Conservation (phyloP, 1,140 invertebrate genomes). For the Brachionus koreanus region DNA sequence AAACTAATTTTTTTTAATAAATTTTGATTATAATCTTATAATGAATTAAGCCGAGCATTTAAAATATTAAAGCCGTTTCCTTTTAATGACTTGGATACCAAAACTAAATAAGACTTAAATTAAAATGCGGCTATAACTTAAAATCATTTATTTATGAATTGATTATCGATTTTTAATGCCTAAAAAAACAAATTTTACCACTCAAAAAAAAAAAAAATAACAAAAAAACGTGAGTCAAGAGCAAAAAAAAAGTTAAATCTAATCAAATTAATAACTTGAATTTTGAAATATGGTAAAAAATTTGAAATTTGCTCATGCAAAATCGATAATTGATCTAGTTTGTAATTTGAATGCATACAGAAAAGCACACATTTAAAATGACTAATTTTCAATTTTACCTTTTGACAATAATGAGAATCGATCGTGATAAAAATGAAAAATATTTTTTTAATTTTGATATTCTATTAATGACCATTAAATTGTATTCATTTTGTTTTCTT, state of each 20-base stretch:
- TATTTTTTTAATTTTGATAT: neutral
- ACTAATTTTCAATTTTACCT: neutral
- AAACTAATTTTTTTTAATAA: neutral
- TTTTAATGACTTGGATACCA: constrained; percentile 10
- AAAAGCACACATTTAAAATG: neutral
- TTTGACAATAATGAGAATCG: neutral
- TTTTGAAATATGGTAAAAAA: constrained; percentile 10
- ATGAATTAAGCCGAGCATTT: neutral
- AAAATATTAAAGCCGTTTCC: neutral
- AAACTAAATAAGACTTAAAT: neutral
- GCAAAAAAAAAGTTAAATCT: constrained; percentile 17
- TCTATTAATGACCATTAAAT: neutral
- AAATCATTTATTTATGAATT: neutral
- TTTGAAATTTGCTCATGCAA: neutral
- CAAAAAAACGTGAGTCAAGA: neutral
- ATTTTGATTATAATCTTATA: neutral
- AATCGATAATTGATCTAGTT: constrained; percentile 33
- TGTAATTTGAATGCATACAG: neutral
- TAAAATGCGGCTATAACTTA: neutral
- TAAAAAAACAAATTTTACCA: neutral
- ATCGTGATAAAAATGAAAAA: neutral
- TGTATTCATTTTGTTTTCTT: neutral
- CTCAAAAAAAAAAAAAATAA: neutral
- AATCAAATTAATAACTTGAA: neutral
- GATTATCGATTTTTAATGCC: constrained; percentile 35